Base-by-base conservation (phyloP, 1,140 invertebrate species). In the Colletes latitarsis region DNA sequence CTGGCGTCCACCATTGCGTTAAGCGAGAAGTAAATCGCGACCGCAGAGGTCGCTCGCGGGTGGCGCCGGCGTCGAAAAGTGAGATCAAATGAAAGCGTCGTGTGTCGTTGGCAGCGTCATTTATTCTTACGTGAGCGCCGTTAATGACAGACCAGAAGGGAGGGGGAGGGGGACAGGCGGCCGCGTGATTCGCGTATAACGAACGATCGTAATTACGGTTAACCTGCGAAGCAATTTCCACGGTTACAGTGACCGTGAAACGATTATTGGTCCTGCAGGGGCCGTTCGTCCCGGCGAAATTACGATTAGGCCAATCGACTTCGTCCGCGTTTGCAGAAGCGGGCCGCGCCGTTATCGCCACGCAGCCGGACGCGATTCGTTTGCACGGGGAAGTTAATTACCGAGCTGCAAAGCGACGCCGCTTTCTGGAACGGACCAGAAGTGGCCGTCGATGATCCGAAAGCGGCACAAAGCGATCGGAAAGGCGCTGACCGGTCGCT, bases 191-290 rank as follows among this genome's bases (percentile, higher is more conserved):
- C 64, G 75, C 57, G 76, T 82, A 79, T 82, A 85, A 86, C 83
- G 80, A 66, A 71, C 83, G 80, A 60, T 75, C 60, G 84, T 85
- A 85, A 85, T 86, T 85, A 85, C 81, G 67, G 80, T 76, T 78
- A 84, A 86, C 72, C 84, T 62, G 69, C 17, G 41, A 79, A 63
- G 84, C 81, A 86, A 87, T 87, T 87, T 83, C 85, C 73, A 87
- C 73, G 77, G 77, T 83, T 86, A 87, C 84, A 83, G 85, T 87
- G 84, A 87, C 84, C 85, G 85, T 87, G 85, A 87, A 87, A 87
- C 85, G 85, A 87, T 81, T 87, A 87, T 87, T 86, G 85, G 84
- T 77, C 85, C 81, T 77, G 63, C 58, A 69, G 83, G 85, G 66
- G 84, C 57, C 46, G 81, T 86, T 86, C 84, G 81, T 87, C 77